Percentiles rank a stretch among this genome's conserved stretches.
These are phyloP conservation scores for Standfussiana lucernea DNA, from an alignment of 2,888 invertebrate genomes.

Conservation along the genomic window DNA sequence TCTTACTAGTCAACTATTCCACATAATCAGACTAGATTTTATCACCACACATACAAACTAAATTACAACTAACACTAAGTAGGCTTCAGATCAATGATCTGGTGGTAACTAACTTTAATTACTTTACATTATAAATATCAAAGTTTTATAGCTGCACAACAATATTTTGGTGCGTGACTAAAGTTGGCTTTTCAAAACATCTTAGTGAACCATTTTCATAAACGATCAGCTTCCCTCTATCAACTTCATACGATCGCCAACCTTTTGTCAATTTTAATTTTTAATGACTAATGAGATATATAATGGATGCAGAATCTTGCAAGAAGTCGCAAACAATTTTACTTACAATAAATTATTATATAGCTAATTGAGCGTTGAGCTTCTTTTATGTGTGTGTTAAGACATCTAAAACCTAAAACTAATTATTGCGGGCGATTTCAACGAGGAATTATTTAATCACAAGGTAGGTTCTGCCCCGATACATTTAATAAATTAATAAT, in stretches of 20 bases:
- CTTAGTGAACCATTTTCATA: background rate
- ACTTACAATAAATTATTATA: background rate
- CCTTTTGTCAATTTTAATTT: background rate
- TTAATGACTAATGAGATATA: background rate
- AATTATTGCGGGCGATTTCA: background rate
- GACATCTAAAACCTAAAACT: conserved; percentile 7
- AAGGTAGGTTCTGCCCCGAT: background rate
- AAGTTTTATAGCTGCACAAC: background rate
- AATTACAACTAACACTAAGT: conserved; percentile 12
- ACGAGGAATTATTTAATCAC: background rate
- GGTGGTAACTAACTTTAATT: background rate
- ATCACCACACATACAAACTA: conserved; percentile 38
- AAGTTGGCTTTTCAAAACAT: background rate
- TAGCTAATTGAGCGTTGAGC: background rate
- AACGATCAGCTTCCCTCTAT: background rate
- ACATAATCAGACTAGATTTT: conserved; percentile 48
- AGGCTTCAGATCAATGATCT: background rate
- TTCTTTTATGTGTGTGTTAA: background rate
- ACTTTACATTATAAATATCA: background rate
- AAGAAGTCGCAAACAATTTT: background rate
- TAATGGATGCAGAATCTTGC: background rate
- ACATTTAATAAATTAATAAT: conserved; percentile 1
- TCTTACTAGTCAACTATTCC: conserved; percentile 34
- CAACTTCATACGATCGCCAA: background rate
- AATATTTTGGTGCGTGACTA: background rate